Conservation (phyloP, 2,797 vertebrate species). For the Setipinna tenuifilis region DNA sequence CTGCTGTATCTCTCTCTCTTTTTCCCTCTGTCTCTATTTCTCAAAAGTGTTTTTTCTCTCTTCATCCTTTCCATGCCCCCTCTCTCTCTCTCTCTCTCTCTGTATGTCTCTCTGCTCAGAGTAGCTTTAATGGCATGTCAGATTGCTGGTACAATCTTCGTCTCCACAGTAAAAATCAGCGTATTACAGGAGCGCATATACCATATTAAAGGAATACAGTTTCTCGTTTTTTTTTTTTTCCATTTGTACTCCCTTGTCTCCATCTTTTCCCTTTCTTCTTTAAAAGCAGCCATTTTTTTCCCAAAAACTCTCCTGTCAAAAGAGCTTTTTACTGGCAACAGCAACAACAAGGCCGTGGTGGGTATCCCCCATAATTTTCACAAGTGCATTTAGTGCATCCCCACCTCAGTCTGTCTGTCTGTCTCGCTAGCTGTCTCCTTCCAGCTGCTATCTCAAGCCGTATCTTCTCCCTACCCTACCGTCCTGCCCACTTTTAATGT, state of each 20-base stretch:
- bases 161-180: background rate
- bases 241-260: background rate
- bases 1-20: no score
- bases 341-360: background rate
- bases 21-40: background rate
- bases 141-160: background rate
- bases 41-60: no score
- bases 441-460: background rate
- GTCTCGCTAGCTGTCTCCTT: background rate
- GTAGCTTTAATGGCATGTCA: constrained; percentile 39
- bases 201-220: background rate
- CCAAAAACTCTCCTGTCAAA: constrained; percentile 9
- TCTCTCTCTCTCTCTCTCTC: background rate
- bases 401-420: constrained; percentile 51
- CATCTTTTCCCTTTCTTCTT: background rate
- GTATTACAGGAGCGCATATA: no score
- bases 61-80: no score
- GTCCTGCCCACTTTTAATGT: constrained; percentile 14
- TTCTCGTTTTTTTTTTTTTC: background rate
- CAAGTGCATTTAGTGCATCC: constrained; percentile 40
- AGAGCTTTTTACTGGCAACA: background rate
- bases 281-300: background rate
- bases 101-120: background rate
- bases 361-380: constrained; percentile 28
- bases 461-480: background rate